phyloP scores from a whole-genome alignment of 1,140 invertebrate species.

The Cotesia typhae region DNA sequence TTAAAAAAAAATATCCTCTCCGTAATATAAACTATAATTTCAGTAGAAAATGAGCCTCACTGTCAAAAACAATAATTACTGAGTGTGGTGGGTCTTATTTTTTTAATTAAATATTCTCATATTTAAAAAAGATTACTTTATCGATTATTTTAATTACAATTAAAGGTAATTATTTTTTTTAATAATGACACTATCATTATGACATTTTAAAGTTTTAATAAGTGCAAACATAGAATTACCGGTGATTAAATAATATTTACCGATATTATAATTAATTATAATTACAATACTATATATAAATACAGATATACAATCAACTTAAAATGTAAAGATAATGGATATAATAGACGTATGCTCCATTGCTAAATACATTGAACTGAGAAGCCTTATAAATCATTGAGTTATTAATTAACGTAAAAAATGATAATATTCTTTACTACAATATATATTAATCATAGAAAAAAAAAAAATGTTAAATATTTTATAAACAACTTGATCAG shows the following conservation, averaged over 20 bases:
- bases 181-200: slow-evolving; percentile 10
- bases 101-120: slow-evolving; percentile 6
- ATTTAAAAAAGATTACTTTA: slow-evolving; percentile 1
- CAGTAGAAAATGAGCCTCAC: not conserved
- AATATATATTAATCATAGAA: slow-evolving; percentile 15
- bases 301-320: no score
- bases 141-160: not conserved
- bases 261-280: no score
- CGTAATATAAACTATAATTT: not conserved
- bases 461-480: slow-evolving; percentile 23
- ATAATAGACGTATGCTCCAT: no score
- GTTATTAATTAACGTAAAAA: no score
- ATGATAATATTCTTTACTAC: not conserved
- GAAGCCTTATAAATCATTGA: no score
- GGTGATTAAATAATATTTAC: not conserved
- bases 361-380: no score
- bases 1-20: not conserved
- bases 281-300: no score
- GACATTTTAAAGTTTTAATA: slow-evolving; percentile 25
- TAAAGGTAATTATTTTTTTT: not conserved
- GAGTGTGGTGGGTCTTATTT: slow-evolving; percentile 1
- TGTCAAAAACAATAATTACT: not conserved
- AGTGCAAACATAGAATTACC: slow-evolving; percentile 37
- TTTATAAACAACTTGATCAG: slow-evolving; percentile 9
- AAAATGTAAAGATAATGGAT: no score